Percentiles rank a stretch among this genome's conserved stretches.
Conservation (phyloP, 2,113 vertebrate genomes). For the Fulica atra region DNA sequence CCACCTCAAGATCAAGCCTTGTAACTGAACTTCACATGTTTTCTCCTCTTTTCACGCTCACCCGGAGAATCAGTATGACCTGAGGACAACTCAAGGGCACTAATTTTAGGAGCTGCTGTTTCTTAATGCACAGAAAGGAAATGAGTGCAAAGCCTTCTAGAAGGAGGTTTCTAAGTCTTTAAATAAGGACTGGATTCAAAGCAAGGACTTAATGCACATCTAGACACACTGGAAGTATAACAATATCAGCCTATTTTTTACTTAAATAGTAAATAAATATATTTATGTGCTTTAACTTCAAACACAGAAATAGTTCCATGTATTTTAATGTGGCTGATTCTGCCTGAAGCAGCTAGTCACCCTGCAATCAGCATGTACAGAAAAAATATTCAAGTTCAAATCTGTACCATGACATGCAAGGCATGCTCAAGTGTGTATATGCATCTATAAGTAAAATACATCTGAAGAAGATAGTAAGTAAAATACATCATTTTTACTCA, state of each 20-base stretch:
- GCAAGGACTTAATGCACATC: background rate
- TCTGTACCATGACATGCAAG: accelerated
- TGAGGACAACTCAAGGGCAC: background rate
- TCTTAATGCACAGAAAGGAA: background rate
- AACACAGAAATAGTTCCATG: background rate
- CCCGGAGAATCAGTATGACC: background rate
- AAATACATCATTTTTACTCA: background rate
- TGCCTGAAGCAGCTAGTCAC: background rate
- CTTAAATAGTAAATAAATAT: background rate
- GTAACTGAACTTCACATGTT: background rate
- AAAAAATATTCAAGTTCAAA: background rate
- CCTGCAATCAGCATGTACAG: background rate
- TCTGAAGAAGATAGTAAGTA: background rate
- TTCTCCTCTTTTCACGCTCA: background rate
- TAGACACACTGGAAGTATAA: background rate
- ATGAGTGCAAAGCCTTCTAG: background rate
- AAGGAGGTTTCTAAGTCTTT: background rate
- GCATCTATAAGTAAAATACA: background rate
- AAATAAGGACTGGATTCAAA: background rate
- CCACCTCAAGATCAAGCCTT: background rate
- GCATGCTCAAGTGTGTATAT: background rate
- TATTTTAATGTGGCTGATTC: background rate
- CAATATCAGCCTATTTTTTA: background rate
- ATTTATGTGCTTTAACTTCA: background rate
- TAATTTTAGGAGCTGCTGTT: background rate